Percentiles rank a stretch among this genome's conserved stretches.
phyloP scores from a whole-genome alignment of 2,113 vertebrate genomes.

The Pomatorhinus ruficollis region DNA sequence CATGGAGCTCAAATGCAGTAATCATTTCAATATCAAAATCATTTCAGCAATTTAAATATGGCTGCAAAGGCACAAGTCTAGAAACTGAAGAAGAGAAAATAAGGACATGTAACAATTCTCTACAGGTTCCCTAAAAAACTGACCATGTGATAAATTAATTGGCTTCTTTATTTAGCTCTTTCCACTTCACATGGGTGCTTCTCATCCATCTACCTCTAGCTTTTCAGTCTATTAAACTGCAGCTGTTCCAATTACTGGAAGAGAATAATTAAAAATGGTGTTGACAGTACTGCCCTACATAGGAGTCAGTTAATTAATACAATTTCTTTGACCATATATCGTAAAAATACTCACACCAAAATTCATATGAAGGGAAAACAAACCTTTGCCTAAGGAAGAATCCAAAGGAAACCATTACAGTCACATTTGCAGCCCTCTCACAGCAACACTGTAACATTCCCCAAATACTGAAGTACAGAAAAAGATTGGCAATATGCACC shows the following conservation, averaged over 20 bases:
- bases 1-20: not conserved
- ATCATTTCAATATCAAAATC: not conserved
- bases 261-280: not conserved
- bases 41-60: not conserved
- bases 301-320: not conserved
- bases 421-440: not conserved
- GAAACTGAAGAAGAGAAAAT: not conserved
- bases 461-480: not conserved
- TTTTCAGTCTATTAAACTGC: conserved; percentile 2
- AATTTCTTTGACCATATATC: not conserved
- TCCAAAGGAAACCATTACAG: not conserved
- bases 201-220: not conserved
- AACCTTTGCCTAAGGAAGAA: not conserved
- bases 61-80: not conserved
- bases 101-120: not conserved
- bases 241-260: not conserved
- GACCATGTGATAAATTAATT: not conserved
- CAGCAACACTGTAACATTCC: not conserved
- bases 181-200: not conserved
- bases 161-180: not conserved
- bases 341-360: not conserved
- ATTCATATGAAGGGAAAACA: not conserved
- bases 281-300: not conserved
- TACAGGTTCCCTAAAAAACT: not conserved
- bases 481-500: not conserved